Evolutionary conservation across 1,140 invertebrate genomes (phyloP).

Genomic region (Acromyrmex echinatior): DNA sequence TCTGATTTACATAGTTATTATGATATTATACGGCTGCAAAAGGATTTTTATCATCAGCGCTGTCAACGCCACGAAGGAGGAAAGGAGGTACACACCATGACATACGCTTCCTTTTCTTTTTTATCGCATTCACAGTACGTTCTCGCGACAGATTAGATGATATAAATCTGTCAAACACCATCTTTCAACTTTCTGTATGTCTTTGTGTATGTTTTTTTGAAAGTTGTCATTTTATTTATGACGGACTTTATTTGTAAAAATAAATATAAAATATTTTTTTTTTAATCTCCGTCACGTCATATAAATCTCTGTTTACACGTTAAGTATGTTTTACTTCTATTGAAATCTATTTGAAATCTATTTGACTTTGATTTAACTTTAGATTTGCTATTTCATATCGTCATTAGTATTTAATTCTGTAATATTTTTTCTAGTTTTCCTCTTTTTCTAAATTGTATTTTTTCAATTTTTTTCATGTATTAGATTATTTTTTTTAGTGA

Average conservation of each 20-base stretch:
- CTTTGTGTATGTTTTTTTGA: not conserved
- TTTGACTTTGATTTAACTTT: not conserved
- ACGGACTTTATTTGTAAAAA: not conserved
- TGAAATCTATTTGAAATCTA: not conserved
- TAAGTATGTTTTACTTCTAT: not conserved
- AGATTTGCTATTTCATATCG: not conserved
- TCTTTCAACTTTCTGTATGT: not conserved
- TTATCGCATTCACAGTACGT: not conserved
- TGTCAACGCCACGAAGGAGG: slow-evolving; percentile 61
- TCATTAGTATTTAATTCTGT: not conserved
- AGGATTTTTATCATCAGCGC: slow-evolving; percentile 80
- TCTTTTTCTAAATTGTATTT: not conserved
- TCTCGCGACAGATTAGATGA: not conserved
- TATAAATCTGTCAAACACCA: slow-evolving; percentile 17
- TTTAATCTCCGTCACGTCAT: not conserved
- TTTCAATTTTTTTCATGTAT: not conserved
- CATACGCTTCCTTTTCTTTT: slow-evolving; percentile 52
- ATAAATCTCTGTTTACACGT: not conserved
- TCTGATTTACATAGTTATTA: slow-evolving; percentile 85
- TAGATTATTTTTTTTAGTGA: not conserved
- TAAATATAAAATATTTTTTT: not conserved
- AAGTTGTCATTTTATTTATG: not conserved
- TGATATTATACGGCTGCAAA: slow-evolving; percentile 83
- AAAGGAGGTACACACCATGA: slow-evolving; percentile 61
- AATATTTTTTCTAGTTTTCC: too few relatives aligned